A percentile compares a stretch with the other conserved stretches of the same genome.
Evolutionary conservation across 1,140 invertebrate species (phyloP).

Genomic region (Onthophagus taurus): DNA sequence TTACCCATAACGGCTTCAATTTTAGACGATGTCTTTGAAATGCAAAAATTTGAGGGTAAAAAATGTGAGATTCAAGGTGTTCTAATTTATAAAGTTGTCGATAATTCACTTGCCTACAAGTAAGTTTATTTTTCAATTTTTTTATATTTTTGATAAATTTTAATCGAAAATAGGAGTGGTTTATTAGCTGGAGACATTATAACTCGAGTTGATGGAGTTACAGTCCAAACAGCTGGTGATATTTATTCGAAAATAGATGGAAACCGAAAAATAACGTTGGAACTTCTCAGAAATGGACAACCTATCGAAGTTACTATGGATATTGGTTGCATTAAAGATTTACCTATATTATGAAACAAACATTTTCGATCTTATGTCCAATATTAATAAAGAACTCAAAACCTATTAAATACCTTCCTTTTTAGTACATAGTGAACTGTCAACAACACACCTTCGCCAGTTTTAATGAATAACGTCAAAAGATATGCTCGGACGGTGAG

Average conservation of each 20-base stretch:
- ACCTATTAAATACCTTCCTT: too few relatives aligned
- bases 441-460: too few relatives aligned
- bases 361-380: too few relatives aligned
- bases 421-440: too few relatives aligned
- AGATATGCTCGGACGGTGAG: too few relatives aligned
- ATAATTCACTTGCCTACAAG: slow-evolving; percentile 76
- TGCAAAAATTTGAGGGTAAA: background rate
- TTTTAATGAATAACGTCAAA: too few relatives aligned
- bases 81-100: slow-evolving; percentile 75
- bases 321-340: too few relatives aligned
- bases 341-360: too few relatives aligned
- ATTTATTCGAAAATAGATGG: slow-evolving; percentile 27
- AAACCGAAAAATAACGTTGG: too few relatives aligned
- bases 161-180: slow-evolving; percentile 60
- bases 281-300: too few relatives aligned
- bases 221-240: slow-evolving; percentile 53
- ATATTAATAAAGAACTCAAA: too few relatives aligned
- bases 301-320: too few relatives aligned
- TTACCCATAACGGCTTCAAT: background rate
- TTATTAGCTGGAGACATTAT: slow-evolving; percentile 78
- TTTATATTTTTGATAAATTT: slow-evolving; percentile 10
- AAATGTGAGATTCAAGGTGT: slow-evolving; percentile 62
- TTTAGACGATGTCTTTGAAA: background rate
- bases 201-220: slow-evolving; percentile 63
- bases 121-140: slow-evolving; percentile 39